These are phyloP conservation scores for Malthinus flaveolus DNA, from an alignment of 2,888 invertebrate species.

Conservation along the genomic window DNA sequence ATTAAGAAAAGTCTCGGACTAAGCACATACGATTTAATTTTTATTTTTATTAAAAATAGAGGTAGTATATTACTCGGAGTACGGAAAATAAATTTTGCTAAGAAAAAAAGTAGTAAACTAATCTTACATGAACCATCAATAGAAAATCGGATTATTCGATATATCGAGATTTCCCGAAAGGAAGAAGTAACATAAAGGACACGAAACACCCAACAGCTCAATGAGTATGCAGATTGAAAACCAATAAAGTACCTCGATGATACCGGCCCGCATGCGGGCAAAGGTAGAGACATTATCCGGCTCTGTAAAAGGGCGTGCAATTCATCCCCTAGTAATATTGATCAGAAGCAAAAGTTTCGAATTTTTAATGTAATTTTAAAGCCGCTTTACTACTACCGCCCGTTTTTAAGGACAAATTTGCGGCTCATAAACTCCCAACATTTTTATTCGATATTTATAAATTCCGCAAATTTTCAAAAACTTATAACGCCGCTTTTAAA, in stretches of 20 bases:
- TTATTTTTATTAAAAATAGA: too few species aligned
- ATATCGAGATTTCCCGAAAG: slow-evolving; percentile 6
- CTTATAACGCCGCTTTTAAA: too few species aligned
- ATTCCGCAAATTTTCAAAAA: too few species aligned
- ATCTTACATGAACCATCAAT: neutral
- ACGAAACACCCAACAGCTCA: slow-evolving; percentile 20
- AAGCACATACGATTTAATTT: too few species aligned
- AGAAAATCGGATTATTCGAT: slow-evolving; percentile 13
- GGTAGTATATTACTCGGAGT: too few species aligned
- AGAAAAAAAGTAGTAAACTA: too few species aligned
- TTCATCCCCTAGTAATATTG: slow-evolving; percentile 37
- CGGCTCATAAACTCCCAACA: too few species aligned
- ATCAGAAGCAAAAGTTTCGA: slow-evolving; percentile 36
- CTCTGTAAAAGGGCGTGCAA: slow-evolving; percentile 35
- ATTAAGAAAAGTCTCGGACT: too few species aligned
- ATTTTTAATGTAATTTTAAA: slow-evolving; percentile 37
- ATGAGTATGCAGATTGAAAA: slow-evolving; percentile 36
- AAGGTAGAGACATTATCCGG: slow-evolving; percentile 31
- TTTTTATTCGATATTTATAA: too few species aligned
- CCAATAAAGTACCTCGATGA: slow-evolving; percentile 34
- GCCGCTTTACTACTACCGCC: slow-evolving; percentile 7
- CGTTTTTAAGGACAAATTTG: too few species aligned
- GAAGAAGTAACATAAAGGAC: slow-evolving; percentile 6
- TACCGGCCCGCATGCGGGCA: slow-evolving; percentile 29
- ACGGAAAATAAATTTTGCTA: too few species aligned